Conservation (phyloP, 2,888 invertebrate species). For the Trisateles emortualis region DNA sequence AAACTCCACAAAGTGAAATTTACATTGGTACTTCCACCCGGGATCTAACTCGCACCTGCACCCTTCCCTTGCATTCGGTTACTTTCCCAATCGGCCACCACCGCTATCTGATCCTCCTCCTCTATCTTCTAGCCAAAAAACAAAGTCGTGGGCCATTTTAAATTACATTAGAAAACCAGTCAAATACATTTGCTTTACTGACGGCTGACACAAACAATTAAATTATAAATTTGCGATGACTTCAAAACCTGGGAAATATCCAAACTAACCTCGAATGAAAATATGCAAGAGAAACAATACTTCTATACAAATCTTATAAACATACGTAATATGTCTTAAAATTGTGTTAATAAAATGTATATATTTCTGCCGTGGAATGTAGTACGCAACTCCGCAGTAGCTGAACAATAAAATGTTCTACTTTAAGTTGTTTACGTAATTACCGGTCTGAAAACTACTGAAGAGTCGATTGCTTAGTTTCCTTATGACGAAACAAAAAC, state of each 20-base stretch:
- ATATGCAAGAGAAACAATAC: neutral
- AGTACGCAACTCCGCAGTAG: conserved; percentile 8
- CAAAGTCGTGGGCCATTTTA: too few species aligned
- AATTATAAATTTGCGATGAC: neutral
- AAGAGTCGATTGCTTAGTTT: neutral
- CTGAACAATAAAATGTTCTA: conserved; percentile 8
- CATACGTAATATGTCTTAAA: neutral
- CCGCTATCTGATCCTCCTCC: too few species aligned
- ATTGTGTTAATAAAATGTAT: conserved; percentile 1
- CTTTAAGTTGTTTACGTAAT: conserved; percentile 3
- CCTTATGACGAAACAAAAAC: neutral
- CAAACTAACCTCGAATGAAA: neutral
- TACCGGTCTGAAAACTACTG: conserved; percentile 3
- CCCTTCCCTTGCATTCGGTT: too few species aligned
- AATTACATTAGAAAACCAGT: too few species aligned
- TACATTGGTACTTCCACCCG: too few species aligned
- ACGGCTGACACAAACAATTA: neutral
- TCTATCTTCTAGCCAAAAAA: too few species aligned
- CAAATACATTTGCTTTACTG: neutral
- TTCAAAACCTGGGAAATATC: neutral
- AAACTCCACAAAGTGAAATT: too few species aligned
- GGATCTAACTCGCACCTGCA: too few species aligned
- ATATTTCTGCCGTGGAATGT: conserved; percentile 9
- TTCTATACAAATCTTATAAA: neutral
- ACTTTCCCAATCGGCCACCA: too few species aligned